These are phyloP conservation scores for Zosterops hypoxanthus DNA, from an alignment of 2,113 vertebrate species.

Conservation along the genomic window DNA sequence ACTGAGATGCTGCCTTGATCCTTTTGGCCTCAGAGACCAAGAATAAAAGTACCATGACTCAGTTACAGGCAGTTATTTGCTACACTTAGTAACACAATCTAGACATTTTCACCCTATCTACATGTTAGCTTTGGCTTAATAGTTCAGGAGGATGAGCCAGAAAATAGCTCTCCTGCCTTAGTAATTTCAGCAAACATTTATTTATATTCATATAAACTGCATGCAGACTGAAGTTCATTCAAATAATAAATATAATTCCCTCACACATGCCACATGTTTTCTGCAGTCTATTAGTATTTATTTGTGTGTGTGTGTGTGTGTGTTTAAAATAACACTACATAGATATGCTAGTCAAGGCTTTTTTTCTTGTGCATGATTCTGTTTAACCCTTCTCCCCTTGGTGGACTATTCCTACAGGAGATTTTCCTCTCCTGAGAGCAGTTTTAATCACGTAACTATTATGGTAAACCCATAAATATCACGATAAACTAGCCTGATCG, in stretches of 20 bases:
- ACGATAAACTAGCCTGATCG: not conserved
- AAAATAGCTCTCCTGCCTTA: slow-evolving; percentile 16
- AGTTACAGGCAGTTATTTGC: not conserved
- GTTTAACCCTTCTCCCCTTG: not conserved
- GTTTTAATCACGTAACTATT: not conserved
- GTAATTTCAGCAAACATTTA: not conserved
- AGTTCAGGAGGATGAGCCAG: not conserved
- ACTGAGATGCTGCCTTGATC: not conserved
- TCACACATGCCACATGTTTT: not conserved
- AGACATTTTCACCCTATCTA: not conserved
- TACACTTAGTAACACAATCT: not conserved
- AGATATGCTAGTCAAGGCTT: not conserved
- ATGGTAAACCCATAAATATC: not conserved
- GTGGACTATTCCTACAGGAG: not conserved
- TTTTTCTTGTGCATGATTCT: not conserved
- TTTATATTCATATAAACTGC: not conserved
- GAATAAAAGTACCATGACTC: not conserved
- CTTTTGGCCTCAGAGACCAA: not conserved
- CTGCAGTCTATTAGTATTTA: not conserved
- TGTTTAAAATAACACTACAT: not conserved
- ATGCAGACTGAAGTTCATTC: not conserved
- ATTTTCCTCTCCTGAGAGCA: not conserved
- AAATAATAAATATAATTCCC: not conserved
- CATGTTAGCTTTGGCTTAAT: not conserved
- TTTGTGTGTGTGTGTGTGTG: not conserved